These are phyloP conservation scores for Gallinago paraguaiae DNA, from an alignment of 2,113 vertebrate species.

Conservation along the genomic window DNA sequence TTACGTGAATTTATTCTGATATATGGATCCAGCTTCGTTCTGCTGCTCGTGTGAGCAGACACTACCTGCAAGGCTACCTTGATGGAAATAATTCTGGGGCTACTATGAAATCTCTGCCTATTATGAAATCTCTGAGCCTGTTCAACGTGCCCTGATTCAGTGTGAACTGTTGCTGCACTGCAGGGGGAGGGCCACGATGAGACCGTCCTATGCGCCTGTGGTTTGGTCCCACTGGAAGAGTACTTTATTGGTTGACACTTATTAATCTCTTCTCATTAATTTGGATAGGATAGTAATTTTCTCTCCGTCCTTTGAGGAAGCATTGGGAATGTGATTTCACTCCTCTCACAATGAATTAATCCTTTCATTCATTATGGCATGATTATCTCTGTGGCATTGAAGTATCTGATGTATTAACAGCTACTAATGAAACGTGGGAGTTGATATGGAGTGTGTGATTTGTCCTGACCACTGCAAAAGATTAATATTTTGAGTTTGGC, in stretches of 20 bases:
- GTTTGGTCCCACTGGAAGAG: neutral
- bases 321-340: slow-evolving; percentile 11
- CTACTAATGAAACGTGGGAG: neutral
- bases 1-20: neutral
- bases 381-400: slow-evolving; percentile 25
- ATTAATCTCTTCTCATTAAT: slow-evolving; percentile 46
- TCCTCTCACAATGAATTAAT: neutral
- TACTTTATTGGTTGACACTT: slow-evolving; percentile 4
- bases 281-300: slow-evolving; percentile 10
- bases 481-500: neutral
- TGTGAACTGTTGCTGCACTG: neutral
- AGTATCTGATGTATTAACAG: slow-evolving; percentile 9
- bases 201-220: neutral
- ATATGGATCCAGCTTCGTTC: neutral
- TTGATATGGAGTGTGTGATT: neutral
- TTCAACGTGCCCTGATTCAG: neutral
- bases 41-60: neutral
- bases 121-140: too few species aligned
- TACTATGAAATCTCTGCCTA: neutral
- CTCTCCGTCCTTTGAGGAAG: neutral
- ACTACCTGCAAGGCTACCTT: neutral
- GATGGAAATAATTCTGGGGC: neutral
- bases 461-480: neutral
- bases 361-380: slow-evolving; percentile 10
- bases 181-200: neutral